phyloP scores from a whole-genome alignment of 1,140 invertebrate species.

The Vanessa atalanta region DNA sequence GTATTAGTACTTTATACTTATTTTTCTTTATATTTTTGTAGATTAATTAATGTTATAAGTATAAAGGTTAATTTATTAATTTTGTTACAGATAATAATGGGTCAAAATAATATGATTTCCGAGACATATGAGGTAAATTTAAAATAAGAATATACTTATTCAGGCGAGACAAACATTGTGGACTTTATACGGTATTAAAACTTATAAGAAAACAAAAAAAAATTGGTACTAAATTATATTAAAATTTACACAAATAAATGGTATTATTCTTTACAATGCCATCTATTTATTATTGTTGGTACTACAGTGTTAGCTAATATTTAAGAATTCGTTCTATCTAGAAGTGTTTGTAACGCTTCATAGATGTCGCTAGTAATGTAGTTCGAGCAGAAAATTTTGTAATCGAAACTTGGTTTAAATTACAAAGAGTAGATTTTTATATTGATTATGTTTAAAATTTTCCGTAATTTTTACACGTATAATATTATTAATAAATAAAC shows the following conservation, averaged over 20 bases:
- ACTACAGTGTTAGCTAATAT: neutral
- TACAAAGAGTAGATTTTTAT: no score
- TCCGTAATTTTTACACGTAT: no score
- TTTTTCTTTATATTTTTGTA: no score
- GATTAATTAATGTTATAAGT: neutral
- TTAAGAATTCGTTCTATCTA: neutral
- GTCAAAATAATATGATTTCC: neutral
- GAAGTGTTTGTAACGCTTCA: neutral
- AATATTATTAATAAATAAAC: no score
- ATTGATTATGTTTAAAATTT: no score
- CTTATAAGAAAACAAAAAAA: no score
- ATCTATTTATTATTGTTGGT: neutral
- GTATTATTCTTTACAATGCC: neutral
- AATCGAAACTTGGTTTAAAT: neutral
- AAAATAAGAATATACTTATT: no score
- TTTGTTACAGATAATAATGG: neutral
- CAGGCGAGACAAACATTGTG: no score
- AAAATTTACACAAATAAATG: no score
- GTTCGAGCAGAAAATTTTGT: neutral
- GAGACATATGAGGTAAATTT: conserved; percentile 4
- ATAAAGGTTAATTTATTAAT: neutral
- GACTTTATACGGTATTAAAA: no score
- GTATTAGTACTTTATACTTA: no score
- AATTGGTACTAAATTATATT: no score
- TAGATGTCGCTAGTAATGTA: conserved; percentile 18